A percentile compares a stretch with the other conserved stretches of the same genome.
phyloP scores from a whole-genome alignment of 1,140 invertebrate genomes.

The Magallana gigas region DNA sequence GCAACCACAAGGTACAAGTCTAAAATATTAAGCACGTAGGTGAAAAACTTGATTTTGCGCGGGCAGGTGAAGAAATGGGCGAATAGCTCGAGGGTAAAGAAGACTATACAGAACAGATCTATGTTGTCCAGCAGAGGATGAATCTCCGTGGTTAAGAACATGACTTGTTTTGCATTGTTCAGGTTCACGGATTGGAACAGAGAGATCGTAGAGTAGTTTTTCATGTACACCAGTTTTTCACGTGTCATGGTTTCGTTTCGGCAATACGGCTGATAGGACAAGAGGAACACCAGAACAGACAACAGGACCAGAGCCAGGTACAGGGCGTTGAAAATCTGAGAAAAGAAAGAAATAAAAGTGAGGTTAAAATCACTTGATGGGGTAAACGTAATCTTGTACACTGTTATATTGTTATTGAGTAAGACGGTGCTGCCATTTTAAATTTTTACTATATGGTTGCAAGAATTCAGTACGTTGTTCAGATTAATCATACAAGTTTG shows the following conservation, averaged over 20 bases:
- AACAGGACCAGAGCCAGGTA: constrained; percentile 47
- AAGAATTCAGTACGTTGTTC: no score
- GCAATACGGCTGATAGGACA: constrained; percentile 23
- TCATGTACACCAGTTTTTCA: neutral
- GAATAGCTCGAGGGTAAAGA: constrained; percentile 44
- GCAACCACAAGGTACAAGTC: constrained; percentile 36
- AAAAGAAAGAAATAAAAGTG: constrained; percentile 21
- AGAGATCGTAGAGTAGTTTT: neutral
- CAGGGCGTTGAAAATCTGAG: constrained; percentile 42
- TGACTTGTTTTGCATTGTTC: constrained; percentile 42
- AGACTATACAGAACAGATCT: constrained; percentile 19
- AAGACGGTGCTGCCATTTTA: no score
- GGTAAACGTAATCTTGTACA: no score
- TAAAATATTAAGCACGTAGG: constrained; percentile 38
- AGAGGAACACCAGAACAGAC: constrained; percentile 32
- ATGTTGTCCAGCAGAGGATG: constrained; percentile 14
- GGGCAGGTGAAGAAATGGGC: constrained; percentile 49
- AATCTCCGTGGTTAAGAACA: constrained; percentile 8
- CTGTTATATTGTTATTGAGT: no score
- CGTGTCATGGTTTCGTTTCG: neutral
- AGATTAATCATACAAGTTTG: no score
- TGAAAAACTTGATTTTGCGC: constrained; percentile 33
- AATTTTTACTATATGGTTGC: no score
- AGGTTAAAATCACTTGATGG: no score
- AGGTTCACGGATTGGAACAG: constrained; percentile 6